A percentile compares a stretch with the other conserved stretches of the same genome.
Evolutionary conservation across 1,140 invertebrate genomes (phyloP).

Genomic region (Zaprionus gabonicus): DNA sequence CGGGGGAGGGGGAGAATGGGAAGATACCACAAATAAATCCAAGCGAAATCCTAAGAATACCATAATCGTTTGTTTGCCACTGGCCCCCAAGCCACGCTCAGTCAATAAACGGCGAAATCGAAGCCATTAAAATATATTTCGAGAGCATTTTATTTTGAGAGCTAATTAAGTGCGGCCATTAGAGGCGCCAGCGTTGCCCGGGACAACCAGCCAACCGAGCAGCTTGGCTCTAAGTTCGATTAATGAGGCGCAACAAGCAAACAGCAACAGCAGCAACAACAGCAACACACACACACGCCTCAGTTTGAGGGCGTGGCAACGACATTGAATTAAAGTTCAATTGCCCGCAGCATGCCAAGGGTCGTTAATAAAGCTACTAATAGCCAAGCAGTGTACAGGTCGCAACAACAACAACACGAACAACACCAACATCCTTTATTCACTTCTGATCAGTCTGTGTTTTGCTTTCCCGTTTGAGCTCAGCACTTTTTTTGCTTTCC

Average conservation of each 20-base stretch:
- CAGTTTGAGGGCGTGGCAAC: slow-evolving; percentile 15
- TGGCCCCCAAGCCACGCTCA: neutral
- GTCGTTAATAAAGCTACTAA: slow-evolving; percentile 57
- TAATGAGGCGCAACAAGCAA: slow-evolving; percentile 71
- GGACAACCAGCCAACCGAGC: slow-evolving; percentile 14
- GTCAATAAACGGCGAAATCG: slow-evolving; percentile 42
- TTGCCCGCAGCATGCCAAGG: slow-evolving; percentile 53
- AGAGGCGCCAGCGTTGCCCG: slow-evolving; percentile 19
- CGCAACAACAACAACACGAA: neutral
- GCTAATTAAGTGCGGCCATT: slow-evolving; percentile 68
- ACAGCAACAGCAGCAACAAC: neutral
- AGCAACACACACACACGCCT: neutral
- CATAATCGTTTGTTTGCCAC: slow-evolving; percentile 48
- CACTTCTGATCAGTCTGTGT: no score
- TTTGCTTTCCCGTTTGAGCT: no score
- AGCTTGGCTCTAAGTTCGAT: slow-evolving; percentile 32
- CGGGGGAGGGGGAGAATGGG: neutral
- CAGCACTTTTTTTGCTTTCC: no score
- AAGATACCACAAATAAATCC: slow-evolving; percentile 50
- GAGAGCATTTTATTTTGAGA: slow-evolving; percentile 60
- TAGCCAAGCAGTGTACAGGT: neutral
- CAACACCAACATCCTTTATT: neutral
- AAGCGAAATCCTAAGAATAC: slow-evolving; percentile 44
- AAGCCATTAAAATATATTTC: slow-evolving; percentile 65
- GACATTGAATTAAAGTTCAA: slow-evolving; percentile 72